Base-by-base conservation (phyloP, 2,113 vertebrate genomes). In the Pitta sordida region DNA sequence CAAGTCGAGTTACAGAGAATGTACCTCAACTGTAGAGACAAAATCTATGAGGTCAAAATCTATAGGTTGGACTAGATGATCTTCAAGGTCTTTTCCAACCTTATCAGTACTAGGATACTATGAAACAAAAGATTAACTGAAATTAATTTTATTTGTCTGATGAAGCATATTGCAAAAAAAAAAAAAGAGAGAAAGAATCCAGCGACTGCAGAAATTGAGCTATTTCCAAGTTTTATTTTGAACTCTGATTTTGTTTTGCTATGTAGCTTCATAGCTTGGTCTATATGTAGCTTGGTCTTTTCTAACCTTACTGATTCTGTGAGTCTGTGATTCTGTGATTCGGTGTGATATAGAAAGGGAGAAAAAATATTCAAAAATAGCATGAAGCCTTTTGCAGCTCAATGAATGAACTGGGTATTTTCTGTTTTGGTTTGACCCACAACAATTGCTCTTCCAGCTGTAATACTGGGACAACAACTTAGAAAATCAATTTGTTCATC, bases 401-500 rank as follows among this genome's bases (percentile, higher is more conserved):
- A 52, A 49, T 64, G 56, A 91, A 82, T 27, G 10, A 73, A 26
- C 26, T 2, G 9, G 20, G 71, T 64, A 15, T 44, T 82, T 94
- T 84, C 48, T 70, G 13, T 8, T 81, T 76, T 52, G 9, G 20
- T 82, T 79, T 84, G 62, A 85, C n/a, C 65, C 62, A 52, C 39
- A 65, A 39, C 41, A 55, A 68, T 52, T 73, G 53, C 41, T 82
- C 59, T 92, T 89, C 67, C 60, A 92, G 60, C 46, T 88, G 58
- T 52, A 82, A 68, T 49, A 60, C 30, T 60, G 65, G 73, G 69
- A 84, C 77, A 83, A 60, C 0, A 0, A 86, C 77, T 88, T 71
- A 84, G 34, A 91, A 93, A 93, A 95, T 92, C 91, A 86, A 81
- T 95, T 84, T 91, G 36, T 64, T 86, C 13, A 4, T 67, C 70